A percentile compares a stretch with the other conserved stretches of the same genome.
phyloP scores from a whole-genome alignment of 1,140 invertebrate genomes.

The Leptopilina clavipes region DNA sequence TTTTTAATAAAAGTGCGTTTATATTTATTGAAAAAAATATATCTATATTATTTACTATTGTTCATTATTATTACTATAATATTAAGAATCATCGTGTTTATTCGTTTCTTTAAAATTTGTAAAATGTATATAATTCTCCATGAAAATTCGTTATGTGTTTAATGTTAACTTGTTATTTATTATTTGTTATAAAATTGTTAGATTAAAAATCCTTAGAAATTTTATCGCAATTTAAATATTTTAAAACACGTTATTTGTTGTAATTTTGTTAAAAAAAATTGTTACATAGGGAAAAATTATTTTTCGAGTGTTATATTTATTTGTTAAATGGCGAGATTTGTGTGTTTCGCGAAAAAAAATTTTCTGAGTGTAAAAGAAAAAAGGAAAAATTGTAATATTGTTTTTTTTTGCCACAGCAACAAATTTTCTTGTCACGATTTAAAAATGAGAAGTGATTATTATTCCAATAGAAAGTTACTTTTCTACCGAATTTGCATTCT shows the following conservation, averaged over 20 bases:
- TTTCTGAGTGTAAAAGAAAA: not conserved
- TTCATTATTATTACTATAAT: too few species aligned
- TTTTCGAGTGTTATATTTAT: not conserved
- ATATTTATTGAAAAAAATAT: too few species aligned
- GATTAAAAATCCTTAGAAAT: too few species aligned
- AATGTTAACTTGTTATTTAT: too few species aligned
- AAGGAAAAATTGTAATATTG: conserved; percentile 7
- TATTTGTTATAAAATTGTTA: too few species aligned
- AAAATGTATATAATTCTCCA: too few species aligned
- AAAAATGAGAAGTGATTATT: conserved; percentile 8
- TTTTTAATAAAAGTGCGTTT: too few species aligned
- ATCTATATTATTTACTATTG: too few species aligned
- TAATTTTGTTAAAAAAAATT: conserved; percentile 3
- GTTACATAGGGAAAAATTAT: not conserved
- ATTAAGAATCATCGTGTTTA: too few species aligned
- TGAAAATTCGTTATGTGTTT: too few species aligned
- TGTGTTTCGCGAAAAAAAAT: conserved; percentile 2
- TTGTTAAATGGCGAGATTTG: not conserved
- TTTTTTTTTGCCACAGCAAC: not conserved
- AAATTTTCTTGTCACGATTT: conserved; percentile 30
- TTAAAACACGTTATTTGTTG: not conserved
- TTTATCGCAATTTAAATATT: not conserved
- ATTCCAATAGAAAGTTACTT: conserved; percentile 49
- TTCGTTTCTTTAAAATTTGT: too few species aligned
- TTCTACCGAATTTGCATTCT: conserved; percentile 44